Evolutionary conservation across 1,140 invertebrate species (phyloP).

Genomic region (Ceratina calcarata): DNA sequence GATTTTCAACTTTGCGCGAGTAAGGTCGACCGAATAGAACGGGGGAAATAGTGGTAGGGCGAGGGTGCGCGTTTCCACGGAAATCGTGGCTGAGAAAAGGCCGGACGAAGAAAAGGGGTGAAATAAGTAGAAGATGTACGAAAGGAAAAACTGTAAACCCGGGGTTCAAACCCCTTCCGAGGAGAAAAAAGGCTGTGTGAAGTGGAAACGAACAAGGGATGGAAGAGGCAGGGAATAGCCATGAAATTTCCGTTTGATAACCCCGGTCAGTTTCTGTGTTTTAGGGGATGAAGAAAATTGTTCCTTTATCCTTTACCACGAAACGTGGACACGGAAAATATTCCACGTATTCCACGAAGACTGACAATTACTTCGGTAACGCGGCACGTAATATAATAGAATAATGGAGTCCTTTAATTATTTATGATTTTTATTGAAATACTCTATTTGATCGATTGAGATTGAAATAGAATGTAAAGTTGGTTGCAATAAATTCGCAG

Average conservation of each 20-base stretch:
- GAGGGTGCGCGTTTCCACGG: conserved; percentile 24
- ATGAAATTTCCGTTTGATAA: conserved; percentile 1
- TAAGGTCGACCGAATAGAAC: conserved; percentile 8
- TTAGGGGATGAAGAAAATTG: not conserved
- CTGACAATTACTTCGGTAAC: no score
- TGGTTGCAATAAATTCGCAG: not conserved
- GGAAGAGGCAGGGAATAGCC: not conserved
- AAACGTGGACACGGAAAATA: not conserved
- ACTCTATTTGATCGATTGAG: not conserved
- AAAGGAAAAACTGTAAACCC: conserved; percentile 15
- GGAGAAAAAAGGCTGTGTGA: not conserved
- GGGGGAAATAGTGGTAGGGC: conserved; percentile 10
- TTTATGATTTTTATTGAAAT: not conserved
- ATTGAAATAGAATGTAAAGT: conserved; percentile 7
- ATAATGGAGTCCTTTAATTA: no score
- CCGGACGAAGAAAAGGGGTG: conserved; percentile 3
- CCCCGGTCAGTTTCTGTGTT: not conserved
- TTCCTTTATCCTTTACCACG: no score
- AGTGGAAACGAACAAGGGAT: conserved; percentile 2
- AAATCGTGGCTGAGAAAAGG: not conserved
- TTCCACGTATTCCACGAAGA: no score
- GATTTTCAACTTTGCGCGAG: conserved; percentile 52
- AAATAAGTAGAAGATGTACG: conserved; percentile 27
- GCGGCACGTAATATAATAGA: no score
- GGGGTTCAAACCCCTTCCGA: not conserved